Base-by-base conservation (phyloP, 2,113 vertebrate species). In the Scopus umbretta region DNA sequence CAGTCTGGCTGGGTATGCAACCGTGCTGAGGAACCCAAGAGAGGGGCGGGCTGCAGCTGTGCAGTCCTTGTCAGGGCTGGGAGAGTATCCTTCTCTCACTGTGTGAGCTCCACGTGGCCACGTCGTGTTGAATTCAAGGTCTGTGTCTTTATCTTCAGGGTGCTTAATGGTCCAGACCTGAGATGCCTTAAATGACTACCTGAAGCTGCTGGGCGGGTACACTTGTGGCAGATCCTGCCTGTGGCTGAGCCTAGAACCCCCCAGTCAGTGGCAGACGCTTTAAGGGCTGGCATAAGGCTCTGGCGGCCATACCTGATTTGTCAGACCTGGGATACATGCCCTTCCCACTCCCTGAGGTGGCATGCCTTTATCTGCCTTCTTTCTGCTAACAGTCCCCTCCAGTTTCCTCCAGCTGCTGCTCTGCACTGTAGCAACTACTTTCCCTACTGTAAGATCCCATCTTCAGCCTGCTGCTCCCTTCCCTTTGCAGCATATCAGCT, bases 371-470 rank as follows among this genome's bases (percentile, higher is more conserved):
- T 50, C 42, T 95, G 70, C 55, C 25, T 70, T 14, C 45, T 83
- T 75, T 88, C 70, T 95, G 55, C 90, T 83, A 56, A 66, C 59
- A 56, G 75, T 43, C 49, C 43, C 38, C 50, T 81, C 59, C 43
- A 5, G 8, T 80, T 80, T 74, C 50, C 66, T 58, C 34, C 38
- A 43, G 66, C 45, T 86, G 45, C 66, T 83, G 65, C 90, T 94
- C 10, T 5, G 13, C 43, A 25, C 73, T 91, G 92, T 94, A 92
- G 85, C 87, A 94, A 88, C 58, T 71, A 67, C 80, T 93, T 97
- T 97, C 90, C 74, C 68, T 92, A 5, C 53, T 68, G 58, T 36
- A 76, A 76, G 67, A 56, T 83, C 26, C 58, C 9, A 27, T 72
- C 68, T 70, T 70, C 55, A 84, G 25, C 25, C 22, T 87, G 65